phyloP scores from a whole-genome alignment of 2,797 vertebrate genomes.

The Sternotherus odoratus region DNA sequence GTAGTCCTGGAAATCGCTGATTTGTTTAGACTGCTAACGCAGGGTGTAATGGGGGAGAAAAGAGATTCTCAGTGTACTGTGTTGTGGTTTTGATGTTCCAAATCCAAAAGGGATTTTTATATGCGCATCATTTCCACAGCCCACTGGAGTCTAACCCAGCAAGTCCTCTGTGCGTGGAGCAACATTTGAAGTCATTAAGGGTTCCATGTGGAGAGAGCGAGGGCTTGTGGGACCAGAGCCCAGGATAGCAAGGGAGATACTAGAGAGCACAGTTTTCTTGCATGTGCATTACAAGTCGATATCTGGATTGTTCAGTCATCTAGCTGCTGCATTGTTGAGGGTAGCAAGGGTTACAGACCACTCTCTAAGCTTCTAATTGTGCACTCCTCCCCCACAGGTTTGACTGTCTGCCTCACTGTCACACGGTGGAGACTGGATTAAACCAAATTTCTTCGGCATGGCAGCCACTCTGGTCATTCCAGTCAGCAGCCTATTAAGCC shows the following conservation, averaged over 20 bases:
- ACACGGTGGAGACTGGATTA: background rate
- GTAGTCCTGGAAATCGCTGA: slow-evolving; percentile 18
- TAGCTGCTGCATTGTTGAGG: background rate
- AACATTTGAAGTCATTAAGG: background rate
- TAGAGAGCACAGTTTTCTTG: background rate
- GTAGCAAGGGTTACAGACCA: background rate
- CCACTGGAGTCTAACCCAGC: background rate
- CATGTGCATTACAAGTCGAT: background rate
- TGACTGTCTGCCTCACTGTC: background rate
- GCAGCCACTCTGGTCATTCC: background rate
- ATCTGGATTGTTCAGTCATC: background rate
- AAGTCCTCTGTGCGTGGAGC: fast-evolving
- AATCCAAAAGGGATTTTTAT: background rate
- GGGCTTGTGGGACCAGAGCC: background rate
- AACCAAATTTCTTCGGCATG: background rate
- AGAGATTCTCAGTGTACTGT: fast-evolving
- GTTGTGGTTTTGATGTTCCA: background rate
- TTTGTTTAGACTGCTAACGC: background rate
- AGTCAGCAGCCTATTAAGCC: background rate
- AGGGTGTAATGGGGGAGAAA: background rate
- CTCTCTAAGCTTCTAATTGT: background rate
- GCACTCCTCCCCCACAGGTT: background rate
- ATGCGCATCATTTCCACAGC: background rate
- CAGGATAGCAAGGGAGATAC: background rate
- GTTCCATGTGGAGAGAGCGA: fast-evolving